Conservation (phyloP, 2,797 vertebrate species). For the Tadarida brasiliensis region DNA sequence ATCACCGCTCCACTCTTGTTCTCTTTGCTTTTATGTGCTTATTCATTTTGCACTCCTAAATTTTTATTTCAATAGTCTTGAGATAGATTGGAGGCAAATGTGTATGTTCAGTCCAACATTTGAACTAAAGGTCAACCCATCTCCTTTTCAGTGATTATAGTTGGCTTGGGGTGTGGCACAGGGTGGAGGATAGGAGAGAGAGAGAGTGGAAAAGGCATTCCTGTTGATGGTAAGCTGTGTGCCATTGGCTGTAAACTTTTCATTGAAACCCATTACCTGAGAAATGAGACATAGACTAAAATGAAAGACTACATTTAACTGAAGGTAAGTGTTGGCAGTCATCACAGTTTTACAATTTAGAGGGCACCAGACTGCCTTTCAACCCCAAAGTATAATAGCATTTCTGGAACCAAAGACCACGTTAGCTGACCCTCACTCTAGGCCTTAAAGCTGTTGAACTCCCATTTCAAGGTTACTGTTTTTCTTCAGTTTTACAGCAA, state of each 20-base stretch:
- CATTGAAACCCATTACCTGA: not conserved
- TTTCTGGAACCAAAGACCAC: conserved; percentile 40
- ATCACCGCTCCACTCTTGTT: not conserved
- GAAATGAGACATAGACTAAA: not conserved
- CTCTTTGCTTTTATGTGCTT: not conserved
- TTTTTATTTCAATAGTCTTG: conserved; percentile 37
- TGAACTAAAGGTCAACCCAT: not conserved
- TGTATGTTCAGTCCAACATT: not conserved
- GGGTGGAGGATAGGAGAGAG: not conserved
- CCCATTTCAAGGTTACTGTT: conserved; percentile 62
- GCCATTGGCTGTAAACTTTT: conserved; percentile 50
- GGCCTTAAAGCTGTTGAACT: conserved; percentile 16
- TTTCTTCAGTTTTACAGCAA: conserved; percentile 1
- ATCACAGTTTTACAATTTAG: conserved; percentile 42
- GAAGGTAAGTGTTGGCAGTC: not conserved
- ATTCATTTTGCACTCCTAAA: not conserved
- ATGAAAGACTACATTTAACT: conserved; percentile 26
- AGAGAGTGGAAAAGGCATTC: not conserved
- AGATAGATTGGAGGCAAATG: conserved; percentile 48
- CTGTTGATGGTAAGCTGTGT: not conserved
- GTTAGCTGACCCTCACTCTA: conserved; percentile 48
- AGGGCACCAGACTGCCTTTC: not conserved
- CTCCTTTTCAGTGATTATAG: not conserved
- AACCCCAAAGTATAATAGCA: conserved; percentile 35
- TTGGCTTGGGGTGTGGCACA: not conserved